Base-by-base conservation (phyloP, 2,888 invertebrate species). In the Synergus gifuensis region DNA sequence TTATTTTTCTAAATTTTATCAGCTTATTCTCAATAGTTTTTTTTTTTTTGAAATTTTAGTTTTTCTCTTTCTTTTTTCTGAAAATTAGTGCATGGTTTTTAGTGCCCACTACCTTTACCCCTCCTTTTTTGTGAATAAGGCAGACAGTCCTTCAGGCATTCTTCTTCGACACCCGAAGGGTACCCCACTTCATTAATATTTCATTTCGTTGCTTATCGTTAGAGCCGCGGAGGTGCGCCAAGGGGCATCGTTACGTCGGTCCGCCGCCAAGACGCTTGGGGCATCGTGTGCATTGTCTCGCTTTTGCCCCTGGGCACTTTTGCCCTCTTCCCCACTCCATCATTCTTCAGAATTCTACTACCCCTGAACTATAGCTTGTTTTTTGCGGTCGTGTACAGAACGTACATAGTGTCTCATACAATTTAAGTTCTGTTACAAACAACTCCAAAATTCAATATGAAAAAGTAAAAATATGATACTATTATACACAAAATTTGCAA, bases 191-290 rank as follows among this genome's bases (percentile, higher is more conserved):
- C 91, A 91, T 92, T 92, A 92, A 92, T 92, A 92, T 92, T 91
- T 92, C 92, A 92, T 92, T 92, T 90, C 89, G 91, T 90, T 90
- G 91, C 91, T 91, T 92, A 92, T 92, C 91, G 91, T 91, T 91
- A 88, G 85, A 86, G 87, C 87, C 86, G 86, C 82, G 83, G 82
- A 79, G 84, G 84, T 89, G 83, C 77, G 78, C 91, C 87, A 60
- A 76, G 64, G 88, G 92, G 92, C 91, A 90, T 92, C 92, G 92
- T 92, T 92, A 91, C 83, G 81, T 82, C 82, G 86, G 87, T 88
- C 86, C 84, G 86, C 82, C 85, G 85, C 80, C 85, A 83, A 87
- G 82, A 77, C 82, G 87, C 88, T 85, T 64, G 78, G 46, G 84
- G 88, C 83, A 64, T 81, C 84, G 88, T 84, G 88, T 88, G 88